phyloP scores from a whole-genome alignment of 1,140 invertebrate species.

The Bombus waltoni region DNA sequence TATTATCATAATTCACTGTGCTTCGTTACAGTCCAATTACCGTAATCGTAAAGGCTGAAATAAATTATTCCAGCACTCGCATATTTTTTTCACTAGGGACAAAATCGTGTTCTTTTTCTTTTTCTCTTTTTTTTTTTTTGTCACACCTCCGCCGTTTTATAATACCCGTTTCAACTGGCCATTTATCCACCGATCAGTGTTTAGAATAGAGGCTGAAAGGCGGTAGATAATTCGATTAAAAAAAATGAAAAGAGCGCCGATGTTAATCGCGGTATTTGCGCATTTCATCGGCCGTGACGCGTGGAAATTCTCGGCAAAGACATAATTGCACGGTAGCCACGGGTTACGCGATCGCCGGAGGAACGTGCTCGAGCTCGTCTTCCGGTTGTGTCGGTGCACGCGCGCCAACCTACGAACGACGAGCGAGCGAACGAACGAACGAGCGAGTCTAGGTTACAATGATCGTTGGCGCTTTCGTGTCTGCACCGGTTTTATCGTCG shows the following conservation, averaged over 20 bases:
- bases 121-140: not conserved
- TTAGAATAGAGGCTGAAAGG: not conserved
- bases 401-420: not conserved
- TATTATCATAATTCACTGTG: no score
- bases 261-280: conserved; percentile 14
- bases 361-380: conserved; percentile 12
- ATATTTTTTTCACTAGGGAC: not conserved
- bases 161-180: not conserved
- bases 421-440: not conserved
- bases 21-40: not conserved
- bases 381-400: not conserved
- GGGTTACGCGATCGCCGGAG: conserved; percentile 9
- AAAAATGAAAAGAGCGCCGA: not conserved
- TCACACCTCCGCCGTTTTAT: not conserved
- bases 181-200: no score
- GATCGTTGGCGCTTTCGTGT: conserved; percentile 30
- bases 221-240: not conserved
- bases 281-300: conserved; percentile 35
- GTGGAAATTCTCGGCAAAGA: conserved; percentile 24
- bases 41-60: not conserved
- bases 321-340: conserved; percentile 46
- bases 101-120: no score
- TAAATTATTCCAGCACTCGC: not conserved
- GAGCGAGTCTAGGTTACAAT: not conserved
- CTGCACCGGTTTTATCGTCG: conserved; percentile 33